phyloP scores from a whole-genome alignment of 1,140 invertebrate species.

The Linepithema humile region DNA sequence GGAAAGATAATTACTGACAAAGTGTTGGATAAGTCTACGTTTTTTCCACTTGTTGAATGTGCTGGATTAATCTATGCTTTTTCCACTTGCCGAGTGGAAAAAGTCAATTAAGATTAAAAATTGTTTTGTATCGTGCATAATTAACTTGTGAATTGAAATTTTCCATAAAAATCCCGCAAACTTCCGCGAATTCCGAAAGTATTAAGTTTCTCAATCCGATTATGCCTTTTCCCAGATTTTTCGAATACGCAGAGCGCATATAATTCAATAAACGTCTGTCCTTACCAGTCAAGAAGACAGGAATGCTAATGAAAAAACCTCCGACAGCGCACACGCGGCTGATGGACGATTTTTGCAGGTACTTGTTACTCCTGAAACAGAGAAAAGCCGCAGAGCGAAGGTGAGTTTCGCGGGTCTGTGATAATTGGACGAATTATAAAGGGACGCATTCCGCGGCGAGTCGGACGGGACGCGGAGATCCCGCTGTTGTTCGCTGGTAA shows the following conservation, averaged over 20 bases:
- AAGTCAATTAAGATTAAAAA: too few relatives aligned
- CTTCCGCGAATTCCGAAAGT: too few relatives aligned
- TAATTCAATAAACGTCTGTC: constrained; percentile 50
- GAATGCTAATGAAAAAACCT: constrained; percentile 97
- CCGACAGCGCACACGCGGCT: constrained; percentile 96
- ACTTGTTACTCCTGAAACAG: constrained; percentile 93
- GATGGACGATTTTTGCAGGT: constrained; percentile 94
- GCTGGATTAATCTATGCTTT: too few relatives aligned
- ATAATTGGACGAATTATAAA: constrained; percentile 58
- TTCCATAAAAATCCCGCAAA: too few relatives aligned
- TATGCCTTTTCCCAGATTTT: neutral
- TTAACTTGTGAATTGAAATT: too few relatives aligned
- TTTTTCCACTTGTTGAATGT: too few relatives aligned
- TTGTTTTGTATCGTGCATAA: too few relatives aligned
- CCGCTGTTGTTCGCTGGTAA: neutral
- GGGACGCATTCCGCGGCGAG: neutral
- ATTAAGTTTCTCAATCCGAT: neutral
- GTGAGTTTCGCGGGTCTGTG: constrained; percentile 45
- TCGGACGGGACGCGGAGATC: neutral
- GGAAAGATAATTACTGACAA: too few relatives aligned
- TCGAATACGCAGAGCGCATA: neutral
- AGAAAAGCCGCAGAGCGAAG: constrained; percentile 64
- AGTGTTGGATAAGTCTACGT: too few relatives aligned
- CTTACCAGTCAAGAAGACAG: constrained; percentile 95
- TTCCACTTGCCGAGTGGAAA: too few relatives aligned